phyloP scores from a whole-genome alignment of 2,888 invertebrate species.

The Limnephilus rhombicus region DNA sequence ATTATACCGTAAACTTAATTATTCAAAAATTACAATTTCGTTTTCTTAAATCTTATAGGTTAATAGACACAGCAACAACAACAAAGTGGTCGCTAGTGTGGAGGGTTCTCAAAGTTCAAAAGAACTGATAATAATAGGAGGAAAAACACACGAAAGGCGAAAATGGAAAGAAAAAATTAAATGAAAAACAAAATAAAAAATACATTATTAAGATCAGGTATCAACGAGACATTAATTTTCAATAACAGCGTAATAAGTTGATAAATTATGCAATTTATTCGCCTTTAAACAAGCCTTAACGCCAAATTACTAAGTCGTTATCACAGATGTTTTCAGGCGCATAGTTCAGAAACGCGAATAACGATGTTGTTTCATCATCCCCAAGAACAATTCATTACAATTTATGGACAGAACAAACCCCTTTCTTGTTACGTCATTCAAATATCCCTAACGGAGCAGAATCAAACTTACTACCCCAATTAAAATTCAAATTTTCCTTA shows the following conservation, averaged over 20 bases:
- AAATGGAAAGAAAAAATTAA: not conserved
- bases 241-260: not conserved
- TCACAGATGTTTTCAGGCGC: conserved; percentile 24
- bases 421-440: conserved; percentile 44
- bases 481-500: conserved; percentile 32
- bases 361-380: conserved; percentile 34
- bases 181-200: not conserved
- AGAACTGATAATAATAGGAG: not conserved
- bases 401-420: conserved; percentile 45
- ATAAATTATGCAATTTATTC: not conserved
- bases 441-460: conserved; percentile 52
- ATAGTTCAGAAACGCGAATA: not conserved
- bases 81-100: too few species aligned
- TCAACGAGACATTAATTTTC: not conserved
- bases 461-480: conserved; percentile 52
- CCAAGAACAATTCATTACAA: conserved; percentile 42
- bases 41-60: too few species aligned
- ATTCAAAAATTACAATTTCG: too few species aligned
- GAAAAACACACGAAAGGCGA: not conserved
- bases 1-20: too few species aligned
- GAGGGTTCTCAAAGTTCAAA: too few species aligned
- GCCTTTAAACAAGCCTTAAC: conserved; percentile 10
- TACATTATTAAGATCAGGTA: not conserved
- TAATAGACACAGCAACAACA: too few species aligned
- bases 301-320: conserved; percentile 15